Conservation (phyloP, 30 jellyfish, hydroid and myxozoan genomes). For the Catostylus mosaicus region DNA sequence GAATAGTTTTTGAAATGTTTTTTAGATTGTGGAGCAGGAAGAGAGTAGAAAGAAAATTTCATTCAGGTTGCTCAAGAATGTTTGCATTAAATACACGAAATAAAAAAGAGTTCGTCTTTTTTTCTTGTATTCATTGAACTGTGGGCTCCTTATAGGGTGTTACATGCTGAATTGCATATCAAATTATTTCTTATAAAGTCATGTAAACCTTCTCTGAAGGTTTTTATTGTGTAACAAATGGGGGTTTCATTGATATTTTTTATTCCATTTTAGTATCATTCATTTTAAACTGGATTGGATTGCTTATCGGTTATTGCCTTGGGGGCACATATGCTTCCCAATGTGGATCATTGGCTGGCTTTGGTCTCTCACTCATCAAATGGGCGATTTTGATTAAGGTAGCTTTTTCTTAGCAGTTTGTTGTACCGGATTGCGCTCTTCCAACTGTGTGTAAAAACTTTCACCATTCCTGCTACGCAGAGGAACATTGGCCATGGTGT, state of each 20-base stretch:
- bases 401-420: not conserved
- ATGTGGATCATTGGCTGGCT: constrained; percentile 91
- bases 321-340: constrained; percentile 66
- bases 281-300: constrained; percentile 85
- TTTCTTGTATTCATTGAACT: too few relatives aligned
- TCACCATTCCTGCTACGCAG: not conserved
- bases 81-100: too few relatives aligned
- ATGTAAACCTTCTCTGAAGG: too few relatives aligned
- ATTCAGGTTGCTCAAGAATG: too few relatives aligned
- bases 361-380: constrained; percentile 90
- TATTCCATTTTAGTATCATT: constrained; percentile 72
- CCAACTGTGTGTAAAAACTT: not conserved
- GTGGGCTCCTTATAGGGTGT: too few relatives aligned
- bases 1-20: too few relatives aligned
- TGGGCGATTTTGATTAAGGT: constrained; percentile 89
- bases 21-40: too few relatives aligned
- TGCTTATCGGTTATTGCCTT: constrained; percentile 74
- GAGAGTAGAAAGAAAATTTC: too few relatives aligned
- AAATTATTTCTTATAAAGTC: too few relatives aligned
- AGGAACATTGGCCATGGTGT: not conserved
- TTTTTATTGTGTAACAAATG: too few relatives aligned
- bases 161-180: too few relatives aligned
- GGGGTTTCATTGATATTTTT: not conserved
- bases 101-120: too few relatives aligned
- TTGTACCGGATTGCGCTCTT: not conserved